phyloP scores from a whole-genome alignment of 1,140 invertebrate genomes.

The Proales similis region DNA sequence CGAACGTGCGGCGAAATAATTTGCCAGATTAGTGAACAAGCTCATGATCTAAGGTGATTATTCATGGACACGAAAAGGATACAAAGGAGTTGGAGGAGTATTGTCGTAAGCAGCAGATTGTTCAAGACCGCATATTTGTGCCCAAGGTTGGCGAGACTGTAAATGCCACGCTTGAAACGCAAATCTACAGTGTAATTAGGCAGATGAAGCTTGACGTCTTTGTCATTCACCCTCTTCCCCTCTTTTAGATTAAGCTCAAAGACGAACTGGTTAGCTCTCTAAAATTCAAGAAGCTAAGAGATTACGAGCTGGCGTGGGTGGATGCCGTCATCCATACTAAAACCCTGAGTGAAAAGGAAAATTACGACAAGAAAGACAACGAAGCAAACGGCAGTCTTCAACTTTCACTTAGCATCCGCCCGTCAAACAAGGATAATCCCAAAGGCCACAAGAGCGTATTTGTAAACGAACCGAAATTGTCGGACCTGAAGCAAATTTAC shows the following conservation, averaged over 20 bases:
- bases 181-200: slow-evolving; percentile 60
- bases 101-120: slow-evolving; percentile 56
- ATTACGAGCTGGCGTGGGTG: slow-evolving; percentile 84
- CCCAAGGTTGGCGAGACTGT: slow-evolving; percentile 75
- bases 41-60: slow-evolving; percentile 60
- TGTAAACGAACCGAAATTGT: slow-evolving; percentile 87
- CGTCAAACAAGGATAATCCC: not conserved
- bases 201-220: not conserved
- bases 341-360: slow-evolving; percentile 54
- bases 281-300: slow-evolving; percentile 62
- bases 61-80: slow-evolving; percentile 61
- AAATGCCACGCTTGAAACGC: slow-evolving; percentile 92
- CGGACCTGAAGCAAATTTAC: slow-evolving; percentile 93
- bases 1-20: not conserved
- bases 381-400: slow-evolving; percentile 32
- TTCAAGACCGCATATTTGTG: slow-evolving; percentile 64
- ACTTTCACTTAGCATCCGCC: slow-evolving; percentile 34
- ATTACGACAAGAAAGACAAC: slow-evolving; percentile 41
- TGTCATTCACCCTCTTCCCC: not conserved
- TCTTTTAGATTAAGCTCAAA: slow-evolving; percentile 67
- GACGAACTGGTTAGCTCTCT: slow-evolving; percentile 83
- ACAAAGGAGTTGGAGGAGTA: slow-evolving; percentile 62
- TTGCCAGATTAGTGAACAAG: slow-evolving; percentile 15
- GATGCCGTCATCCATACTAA: slow-evolving; percentile 56
- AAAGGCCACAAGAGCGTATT: slow-evolving; percentile 76